Percentiles rank a stretch among this genome's conserved stretches.
Conservation (phyloP, 2,888 invertebrate genomes). For the Drosophila nigritarsus region DNA sequence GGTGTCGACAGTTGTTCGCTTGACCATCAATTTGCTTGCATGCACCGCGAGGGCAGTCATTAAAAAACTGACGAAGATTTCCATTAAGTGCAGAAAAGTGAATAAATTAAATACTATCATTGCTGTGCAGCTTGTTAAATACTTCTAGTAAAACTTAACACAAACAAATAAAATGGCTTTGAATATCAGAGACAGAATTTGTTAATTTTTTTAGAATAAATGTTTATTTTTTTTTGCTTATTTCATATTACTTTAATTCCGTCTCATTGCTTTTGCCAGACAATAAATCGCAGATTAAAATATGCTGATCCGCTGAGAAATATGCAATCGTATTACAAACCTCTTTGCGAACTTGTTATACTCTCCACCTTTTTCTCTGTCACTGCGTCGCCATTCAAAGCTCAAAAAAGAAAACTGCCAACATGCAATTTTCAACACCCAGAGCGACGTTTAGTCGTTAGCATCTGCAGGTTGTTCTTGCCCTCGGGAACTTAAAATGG, state of each 20-base stretch:
- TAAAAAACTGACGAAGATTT: neutral
- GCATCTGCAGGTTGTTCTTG: conserved; percentile 55
- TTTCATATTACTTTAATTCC: neutral
- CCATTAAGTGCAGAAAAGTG: neutral
- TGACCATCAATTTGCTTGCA: conserved; percentile 1
- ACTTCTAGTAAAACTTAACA: neutral
- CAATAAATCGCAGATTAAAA: conserved; percentile 2
- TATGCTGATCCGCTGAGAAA: neutral
- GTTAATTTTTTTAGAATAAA: neutral
- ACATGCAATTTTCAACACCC: conserved; percentile 67
- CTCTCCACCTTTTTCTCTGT: neutral
- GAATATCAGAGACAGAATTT: neutral
- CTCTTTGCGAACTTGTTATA: conserved; percentile 16
- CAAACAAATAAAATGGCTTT: neutral
- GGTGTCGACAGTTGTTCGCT: neutral
- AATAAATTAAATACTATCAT: too few relatives aligned
- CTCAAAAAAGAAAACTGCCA: conserved; percentile 40
- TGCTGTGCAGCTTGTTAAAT: neutral
- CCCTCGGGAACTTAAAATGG: conserved; percentile 60
- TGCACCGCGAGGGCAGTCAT: neutral
- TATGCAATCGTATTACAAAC: conserved; percentile 2
- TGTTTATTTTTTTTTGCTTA: neutral
- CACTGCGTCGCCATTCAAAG: neutral
- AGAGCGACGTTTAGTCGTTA: conserved; percentile 62
- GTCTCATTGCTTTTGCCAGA: neutral